These are phyloP conservation scores for Flexamia atlantica DNA, from an alignment of 2,888 invertebrate species.

Conservation along the genomic window DNA sequence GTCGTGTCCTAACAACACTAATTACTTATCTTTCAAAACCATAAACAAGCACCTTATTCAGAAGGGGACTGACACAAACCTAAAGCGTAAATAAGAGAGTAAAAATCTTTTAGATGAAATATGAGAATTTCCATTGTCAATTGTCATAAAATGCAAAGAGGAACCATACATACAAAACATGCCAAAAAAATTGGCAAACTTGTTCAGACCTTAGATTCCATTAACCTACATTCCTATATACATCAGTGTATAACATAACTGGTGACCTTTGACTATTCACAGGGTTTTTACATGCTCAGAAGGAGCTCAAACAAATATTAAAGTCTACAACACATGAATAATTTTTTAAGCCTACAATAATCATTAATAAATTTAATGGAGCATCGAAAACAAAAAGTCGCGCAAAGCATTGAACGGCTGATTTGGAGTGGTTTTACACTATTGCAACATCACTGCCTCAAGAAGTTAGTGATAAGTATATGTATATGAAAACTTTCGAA, in stretches of 20 bases:
- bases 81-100: neutral
- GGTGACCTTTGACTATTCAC: neutral
- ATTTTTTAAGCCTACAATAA: too few species aligned
- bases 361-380: too few species aligned
- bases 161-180: constrained; percentile 6
- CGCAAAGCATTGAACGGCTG: too few species aligned
- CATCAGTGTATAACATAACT: constrained; percentile 9
- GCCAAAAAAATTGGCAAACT: neutral
- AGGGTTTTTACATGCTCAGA: constrained; percentile 4
- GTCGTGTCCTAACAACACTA: neutral
- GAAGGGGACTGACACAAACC: neutral
- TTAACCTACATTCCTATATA: neutral
- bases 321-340: too few species aligned
- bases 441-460: too few species aligned
- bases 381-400: too few species aligned
- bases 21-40: neutral
- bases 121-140: neutral
- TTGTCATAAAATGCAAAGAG: constrained; percentile 24
- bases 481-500: too few species aligned
- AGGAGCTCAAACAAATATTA: neutral
- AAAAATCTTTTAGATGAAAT: neutral
- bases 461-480: too few species aligned
- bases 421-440: too few species aligned
- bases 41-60: neutral
- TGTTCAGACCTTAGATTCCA: neutral